phyloP scores from a whole-genome alignment of 2,797 vertebrate genomes.

The Linurgus olivaceus region DNA sequence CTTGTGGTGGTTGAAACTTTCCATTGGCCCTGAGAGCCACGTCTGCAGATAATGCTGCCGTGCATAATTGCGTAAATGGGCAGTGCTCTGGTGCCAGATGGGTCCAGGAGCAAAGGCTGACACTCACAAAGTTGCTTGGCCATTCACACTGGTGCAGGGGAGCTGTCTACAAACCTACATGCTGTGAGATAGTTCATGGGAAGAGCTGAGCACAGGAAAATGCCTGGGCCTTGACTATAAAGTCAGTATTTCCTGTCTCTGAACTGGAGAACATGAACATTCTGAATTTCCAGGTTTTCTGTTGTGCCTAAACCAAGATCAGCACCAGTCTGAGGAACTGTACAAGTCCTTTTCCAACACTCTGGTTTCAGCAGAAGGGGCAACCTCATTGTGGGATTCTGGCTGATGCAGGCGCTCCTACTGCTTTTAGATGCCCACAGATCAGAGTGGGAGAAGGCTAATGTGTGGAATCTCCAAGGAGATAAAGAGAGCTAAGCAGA shows the following conservation, averaged over 20 bases:
- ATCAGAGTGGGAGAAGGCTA: neutral
- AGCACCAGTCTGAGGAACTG: neutral
- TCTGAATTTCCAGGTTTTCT: neutral
- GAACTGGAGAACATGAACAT: neutral
- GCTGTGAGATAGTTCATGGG: neutral
- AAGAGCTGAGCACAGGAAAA: neutral
- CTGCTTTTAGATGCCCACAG: neutral
- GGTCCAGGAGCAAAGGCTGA: neutral
- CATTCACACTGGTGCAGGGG: neutral
- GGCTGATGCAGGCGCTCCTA: neutral
- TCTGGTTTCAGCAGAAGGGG: neutral
- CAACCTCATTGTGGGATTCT: neutral
- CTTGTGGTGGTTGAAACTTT: neutral
- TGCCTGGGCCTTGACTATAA: neutral
- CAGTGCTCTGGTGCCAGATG: accelerated
- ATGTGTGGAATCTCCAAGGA: neutral
- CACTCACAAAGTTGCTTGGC: neutral
- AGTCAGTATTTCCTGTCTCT: neutral
- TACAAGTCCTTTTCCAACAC: neutral
- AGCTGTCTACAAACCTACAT: neutral
- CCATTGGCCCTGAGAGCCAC: neutral
- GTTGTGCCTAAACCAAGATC: neutral
- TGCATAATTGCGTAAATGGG: neutral
- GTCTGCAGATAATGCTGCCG: neutral
- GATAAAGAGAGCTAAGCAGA: neutral